Evolutionary conservation across 2,113 vertebrate species (phyloP).

Genomic region (Ciconia maguari): DNA sequence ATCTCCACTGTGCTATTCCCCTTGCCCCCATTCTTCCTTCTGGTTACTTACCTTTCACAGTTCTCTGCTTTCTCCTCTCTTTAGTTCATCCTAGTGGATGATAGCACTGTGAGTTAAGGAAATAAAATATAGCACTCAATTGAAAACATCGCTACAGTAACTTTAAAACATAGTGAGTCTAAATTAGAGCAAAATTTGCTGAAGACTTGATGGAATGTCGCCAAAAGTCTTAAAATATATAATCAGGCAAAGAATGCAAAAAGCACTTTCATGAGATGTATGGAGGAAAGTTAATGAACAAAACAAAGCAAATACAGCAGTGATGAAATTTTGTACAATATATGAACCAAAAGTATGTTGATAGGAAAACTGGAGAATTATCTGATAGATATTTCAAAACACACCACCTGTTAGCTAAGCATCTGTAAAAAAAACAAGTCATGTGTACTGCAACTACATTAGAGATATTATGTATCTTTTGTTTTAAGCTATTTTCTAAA

Average conservation of each 20-base stretch:
- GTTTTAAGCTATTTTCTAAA: not conserved
- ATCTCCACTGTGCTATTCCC: not conserved
- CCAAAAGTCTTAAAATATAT: not conserved
- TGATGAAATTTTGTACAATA: not conserved
- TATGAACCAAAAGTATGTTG: not conserved
- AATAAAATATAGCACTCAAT: rapidly evolving
- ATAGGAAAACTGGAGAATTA: not conserved
- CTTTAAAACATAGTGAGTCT: not conserved
- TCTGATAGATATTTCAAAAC: not conserved
- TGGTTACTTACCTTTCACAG: not conserved
- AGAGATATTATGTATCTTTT: not conserved
- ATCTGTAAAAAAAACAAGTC: not conserved
- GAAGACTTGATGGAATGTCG: not conserved
- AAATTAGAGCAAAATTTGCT: not conserved
- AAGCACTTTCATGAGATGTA: not conserved
- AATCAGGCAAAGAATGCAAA: not conserved
- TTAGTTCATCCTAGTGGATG: not conserved
- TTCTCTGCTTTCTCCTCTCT: not conserved
- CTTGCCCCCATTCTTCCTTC: not conserved
- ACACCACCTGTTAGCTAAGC: not conserved
- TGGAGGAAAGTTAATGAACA: not conserved
- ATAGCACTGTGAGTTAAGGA: not conserved
- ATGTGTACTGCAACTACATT: not conserved
- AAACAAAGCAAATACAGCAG: not conserved
- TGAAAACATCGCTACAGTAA: rapidly evolving